These are phyloP conservation scores for Lacerta agilis DNA, from an alignment of 2,797 vertebrate species.

Conservation along the genomic window DNA sequence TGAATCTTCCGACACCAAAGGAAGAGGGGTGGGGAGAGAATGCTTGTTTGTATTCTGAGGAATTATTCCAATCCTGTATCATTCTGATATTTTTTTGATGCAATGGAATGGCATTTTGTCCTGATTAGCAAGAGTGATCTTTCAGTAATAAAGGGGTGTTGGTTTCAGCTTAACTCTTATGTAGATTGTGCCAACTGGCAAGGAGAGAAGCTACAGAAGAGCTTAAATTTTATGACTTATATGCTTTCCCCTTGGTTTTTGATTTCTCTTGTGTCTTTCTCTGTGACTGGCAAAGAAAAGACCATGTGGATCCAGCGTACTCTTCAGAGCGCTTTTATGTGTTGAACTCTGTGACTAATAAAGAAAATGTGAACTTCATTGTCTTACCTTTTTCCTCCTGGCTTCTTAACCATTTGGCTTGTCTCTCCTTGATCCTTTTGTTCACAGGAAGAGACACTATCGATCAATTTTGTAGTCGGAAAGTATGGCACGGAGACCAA, in stretches of 20 bases:
- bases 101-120: slow-evolving; percentile 26
- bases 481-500: background rate
- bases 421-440: background rate
- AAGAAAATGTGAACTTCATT: slow-evolving; percentile 43
- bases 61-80: background rate
- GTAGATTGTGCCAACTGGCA: slow-evolving; percentile 16
- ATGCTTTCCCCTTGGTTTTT: slow-evolving; percentile 32
- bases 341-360: slow-evolving; percentile 52
- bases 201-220: slow-evolving; percentile 45
- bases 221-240: slow-evolving; percentile 53
- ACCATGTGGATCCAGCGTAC: slow-evolving; percentile 36
- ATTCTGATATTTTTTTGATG: background rate
- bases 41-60: slow-evolving; percentile 1
- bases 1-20: background rate
- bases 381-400: slow-evolving; percentile 15
- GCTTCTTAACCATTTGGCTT: slow-evolving; percentile 11
- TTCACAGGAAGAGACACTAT: slow-evolving; percentile 1
- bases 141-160: slow-evolving; percentile 5
- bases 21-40: slow-evolving; percentile 3
- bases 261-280: slow-evolving; percentile 1
- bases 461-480: background rate
- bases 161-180: slow-evolving; percentile 26
- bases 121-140: background rate
- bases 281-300: slow-evolving; percentile 45
- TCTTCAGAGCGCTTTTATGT: slow-evolving; percentile 28